Evolutionary conservation across 2,113 vertebrate species (phyloP), one percentile per base, ranked within the genome.

Genomic region (Chaetodon auriga): DNA sequence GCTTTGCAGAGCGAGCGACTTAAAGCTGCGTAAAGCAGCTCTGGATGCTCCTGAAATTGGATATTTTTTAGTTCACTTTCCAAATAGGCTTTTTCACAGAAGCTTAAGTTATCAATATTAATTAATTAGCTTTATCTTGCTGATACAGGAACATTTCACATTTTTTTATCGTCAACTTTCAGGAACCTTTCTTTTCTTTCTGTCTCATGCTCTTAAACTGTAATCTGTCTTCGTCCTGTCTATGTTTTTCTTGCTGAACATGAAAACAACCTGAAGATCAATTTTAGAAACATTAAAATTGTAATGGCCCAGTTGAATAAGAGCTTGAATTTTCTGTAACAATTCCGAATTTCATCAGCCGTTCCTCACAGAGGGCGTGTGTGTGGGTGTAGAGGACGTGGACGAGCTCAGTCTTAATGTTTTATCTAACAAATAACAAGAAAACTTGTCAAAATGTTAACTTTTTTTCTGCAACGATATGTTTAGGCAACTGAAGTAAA

Each of bases 251-350:
- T 64, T 49, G 16, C 25, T 61, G 6, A 64, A 53, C 49, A 51
- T 68, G 15, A 78, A 73, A 49, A 15, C 30, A 55, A 55, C 13
- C 9, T 68, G 30, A 36, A 1, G 43, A 38, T 61, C 25, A 19
- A 6, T 80, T 71, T 71, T 2, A 5, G 7, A 61, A 66, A 23
- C 30, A 75, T 46, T 15, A 1, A 53, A 68, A 76, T 35, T 16
- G 11, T 14, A 51, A 62, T 35, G 25, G 15, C 19, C 41, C 43
- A 25, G 19, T 66, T 51, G 25, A 30, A 68, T 48, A 19, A 73
- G 51, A 43, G 53, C 21, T 58, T 30, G 35, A 49, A 51, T 77
- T 69, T 57, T 58, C 61, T 16, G 25, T 15, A 63, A 30, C 71
- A 41, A 19, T 46, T 48, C 13, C 10, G 3, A 38, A 30, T 6